phyloP scores from a whole-genome alignment of 2,888 invertebrate species.

The Melipona bicolor region DNA sequence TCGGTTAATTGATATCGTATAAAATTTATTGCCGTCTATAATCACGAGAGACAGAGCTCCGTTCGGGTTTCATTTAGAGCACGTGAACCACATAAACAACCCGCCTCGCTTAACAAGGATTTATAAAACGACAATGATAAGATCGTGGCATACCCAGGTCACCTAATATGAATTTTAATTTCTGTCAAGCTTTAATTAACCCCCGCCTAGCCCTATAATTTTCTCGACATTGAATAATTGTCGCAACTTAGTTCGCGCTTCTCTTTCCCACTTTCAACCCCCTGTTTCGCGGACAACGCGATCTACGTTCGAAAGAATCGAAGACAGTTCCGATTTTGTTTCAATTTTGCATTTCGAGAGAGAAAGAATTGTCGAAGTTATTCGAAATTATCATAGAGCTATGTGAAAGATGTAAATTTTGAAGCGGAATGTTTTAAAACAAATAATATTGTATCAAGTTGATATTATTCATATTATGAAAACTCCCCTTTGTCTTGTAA shows the following conservation, averaged over 20 bases:
- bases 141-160: slow-evolving; percentile 40
- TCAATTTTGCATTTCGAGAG: background rate
- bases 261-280: background rate
- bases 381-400: background rate
- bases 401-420: too few species aligned
- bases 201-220: slow-evolving; percentile 63
- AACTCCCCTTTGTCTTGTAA: too few species aligned
- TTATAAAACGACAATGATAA: slow-evolving; percentile 54
- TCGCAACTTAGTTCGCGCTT: slow-evolving; percentile 68
- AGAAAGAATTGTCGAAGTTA: background rate
- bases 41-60: background rate
- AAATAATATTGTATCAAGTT: too few species aligned
- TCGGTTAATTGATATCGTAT: slow-evolving; percentile 35
- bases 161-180: slow-evolving; percentile 67
- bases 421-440: too few species aligned
- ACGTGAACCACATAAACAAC: slow-evolving; percentile 49
- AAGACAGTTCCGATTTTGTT: background rate
- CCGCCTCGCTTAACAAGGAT: slow-evolving; percentile 36
- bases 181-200: slow-evolving; percentile 69
- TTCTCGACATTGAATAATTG: slow-evolving; percentile 70
- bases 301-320: slow-evolving; percentile 38
- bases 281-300: slow-evolving; percentile 18
- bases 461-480: too few species aligned
- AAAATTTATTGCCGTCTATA: slow-evolving; percentile 14
- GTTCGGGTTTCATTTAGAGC: slow-evolving; percentile 10